Evolutionary conservation across 2,888 invertebrate species (phyloP).

Genomic region (Melanostoma scalare): DNA sequence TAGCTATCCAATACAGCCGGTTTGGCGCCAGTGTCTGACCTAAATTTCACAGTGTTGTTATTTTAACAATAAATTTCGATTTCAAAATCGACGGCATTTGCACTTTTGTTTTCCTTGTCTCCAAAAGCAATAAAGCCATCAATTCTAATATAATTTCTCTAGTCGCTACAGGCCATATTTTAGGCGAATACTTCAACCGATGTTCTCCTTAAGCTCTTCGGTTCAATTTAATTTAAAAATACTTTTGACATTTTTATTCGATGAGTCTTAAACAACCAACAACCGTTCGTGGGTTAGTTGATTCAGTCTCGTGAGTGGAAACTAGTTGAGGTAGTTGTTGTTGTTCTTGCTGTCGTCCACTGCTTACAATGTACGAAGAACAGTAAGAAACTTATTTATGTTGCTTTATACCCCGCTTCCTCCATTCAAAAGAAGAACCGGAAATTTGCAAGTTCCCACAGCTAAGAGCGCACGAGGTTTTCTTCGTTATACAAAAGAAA

Average conservation of each 20-base stretch:
- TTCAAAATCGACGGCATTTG: conserved; percentile 18
- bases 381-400: conserved; percentile 20
- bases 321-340: background rate
- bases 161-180: background rate
- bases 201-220: conserved; percentile 33
- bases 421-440: conserved; percentile 49
- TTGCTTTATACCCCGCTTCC: conserved; percentile 30
- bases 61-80: conserved; percentile 25
- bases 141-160: conserved; percentile 6
- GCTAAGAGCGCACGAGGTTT: conserved; percentile 59
- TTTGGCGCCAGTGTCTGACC: background rate
- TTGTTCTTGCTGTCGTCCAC: conserved; percentile 1
- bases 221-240: conserved; percentile 62
- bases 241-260: conserved; percentile 59
- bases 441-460: conserved; percentile 67
- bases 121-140: conserved; percentile 24
- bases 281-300: conserved; percentile 15
- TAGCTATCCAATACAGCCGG: too few species aligned
- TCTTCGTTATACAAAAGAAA: conserved; percentile 14
- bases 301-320: conserved; percentile 10
- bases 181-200: background rate
- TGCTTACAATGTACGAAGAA: conserved; percentile 13
- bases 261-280: conserved; percentile 20
- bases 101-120: conserved; percentile 4
- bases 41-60: conserved; percentile 3